Evolutionary conservation across 2,113 vertebrate genomes (phyloP).

Genomic region (Aix galericulata): DNA sequence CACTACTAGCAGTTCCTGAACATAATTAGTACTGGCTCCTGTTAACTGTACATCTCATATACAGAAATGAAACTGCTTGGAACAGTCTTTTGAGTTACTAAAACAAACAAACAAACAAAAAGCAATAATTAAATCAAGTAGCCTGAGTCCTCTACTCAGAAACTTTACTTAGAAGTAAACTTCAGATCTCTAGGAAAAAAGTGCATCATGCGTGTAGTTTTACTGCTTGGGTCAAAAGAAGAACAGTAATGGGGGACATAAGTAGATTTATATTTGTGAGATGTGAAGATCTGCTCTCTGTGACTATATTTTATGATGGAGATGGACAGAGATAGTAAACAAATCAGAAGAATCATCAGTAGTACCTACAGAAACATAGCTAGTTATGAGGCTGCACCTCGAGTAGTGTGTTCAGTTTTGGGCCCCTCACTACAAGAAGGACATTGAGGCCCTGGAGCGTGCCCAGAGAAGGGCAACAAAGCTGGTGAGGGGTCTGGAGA

Average conservation of each 20-base stretch:
- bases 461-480: no score
- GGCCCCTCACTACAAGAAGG: no score
- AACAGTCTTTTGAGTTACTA: neutral
- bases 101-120: neutral
- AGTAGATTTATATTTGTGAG: neutral
- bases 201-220: neutral
- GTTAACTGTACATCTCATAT: neutral
- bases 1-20: neutral
- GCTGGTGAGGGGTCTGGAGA: no score
- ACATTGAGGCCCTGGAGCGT: no score
- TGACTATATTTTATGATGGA: neutral
- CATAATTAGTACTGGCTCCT: neutral
- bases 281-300: neutral
- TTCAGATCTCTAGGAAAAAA: neutral
- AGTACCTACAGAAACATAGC: accelerated
- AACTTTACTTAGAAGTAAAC: neutral
- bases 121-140: neutral
- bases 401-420: no score
- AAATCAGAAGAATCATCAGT: neutral
- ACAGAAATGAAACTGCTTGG: neutral
- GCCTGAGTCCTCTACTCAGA: neutral
- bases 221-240: neutral
- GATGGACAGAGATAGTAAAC: neutral
- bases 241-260: accelerated
- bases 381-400: neutral